Conservation (phyloP, 2,888 invertebrate genomes). For the Epistrophe grossulariae region DNA sequence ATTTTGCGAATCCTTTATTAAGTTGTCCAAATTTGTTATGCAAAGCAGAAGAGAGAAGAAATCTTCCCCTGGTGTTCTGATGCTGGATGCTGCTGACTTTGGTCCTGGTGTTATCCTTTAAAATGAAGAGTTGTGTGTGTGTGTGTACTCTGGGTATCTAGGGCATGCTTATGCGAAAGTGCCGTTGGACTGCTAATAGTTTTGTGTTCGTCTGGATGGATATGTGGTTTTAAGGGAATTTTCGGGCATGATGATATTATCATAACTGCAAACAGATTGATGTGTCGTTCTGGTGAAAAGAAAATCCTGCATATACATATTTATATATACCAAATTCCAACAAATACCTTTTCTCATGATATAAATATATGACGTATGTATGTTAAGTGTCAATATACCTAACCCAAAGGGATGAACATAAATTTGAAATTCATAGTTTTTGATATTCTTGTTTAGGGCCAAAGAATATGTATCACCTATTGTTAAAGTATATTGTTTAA, state of each 20-base stretch:
- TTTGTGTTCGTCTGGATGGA: slow-evolving; percentile 59
- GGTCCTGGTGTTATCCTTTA: neutral
- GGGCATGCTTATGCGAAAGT: slow-evolving; percentile 42
- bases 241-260: slow-evolving; percentile 45
- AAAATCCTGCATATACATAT: slow-evolving; percentile 41
- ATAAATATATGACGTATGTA: neutral
- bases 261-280: slow-evolving; percentile 49
- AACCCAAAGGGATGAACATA: slow-evolving; percentile 9
- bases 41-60: slow-evolving; percentile 65
- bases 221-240: slow-evolving; percentile 38
- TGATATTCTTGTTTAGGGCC: neutral
- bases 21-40: slow-evolving; percentile 75
- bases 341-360: neutral
- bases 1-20: slow-evolving; percentile 74
- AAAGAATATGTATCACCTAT: no score
- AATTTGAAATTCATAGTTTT: slow-evolving; percentile 2
- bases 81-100: slow-evolving; percentile 35
- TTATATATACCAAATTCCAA: slow-evolving; percentile 1
- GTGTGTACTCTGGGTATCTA: slow-evolving; percentile 7
- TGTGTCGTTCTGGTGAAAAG: slow-evolving; percentile 10
- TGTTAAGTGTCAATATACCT: slow-evolving; percentile 28
- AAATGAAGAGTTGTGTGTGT: neutral
- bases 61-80: slow-evolving; percentile 1
- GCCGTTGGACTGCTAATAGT: slow-evolving; percentile 66
- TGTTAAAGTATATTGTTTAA: no score